phyloP scores from a whole-genome alignment of 2,113 vertebrate species.

The Saccopteryx bilineata region DNA sequence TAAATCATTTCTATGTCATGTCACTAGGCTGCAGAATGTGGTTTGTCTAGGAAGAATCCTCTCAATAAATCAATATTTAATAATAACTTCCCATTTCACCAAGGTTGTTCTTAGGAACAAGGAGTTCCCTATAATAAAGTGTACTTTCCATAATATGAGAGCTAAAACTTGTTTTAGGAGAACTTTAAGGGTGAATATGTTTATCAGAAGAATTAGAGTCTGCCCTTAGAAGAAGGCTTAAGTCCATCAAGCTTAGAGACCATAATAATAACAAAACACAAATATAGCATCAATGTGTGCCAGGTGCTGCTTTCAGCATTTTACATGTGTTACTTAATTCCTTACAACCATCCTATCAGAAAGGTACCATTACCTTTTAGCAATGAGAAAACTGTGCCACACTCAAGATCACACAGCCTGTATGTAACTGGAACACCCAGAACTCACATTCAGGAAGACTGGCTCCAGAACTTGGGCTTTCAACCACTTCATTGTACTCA shows the following conservation, averaged over 20 bases:
- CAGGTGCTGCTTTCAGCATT: not conserved
- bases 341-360: not conserved
- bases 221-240: not conserved
- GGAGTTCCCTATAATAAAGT: not conserved
- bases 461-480: not conserved
- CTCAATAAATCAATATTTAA: constrained; percentile 2
- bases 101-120: not conserved
- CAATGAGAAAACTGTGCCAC: not conserved
- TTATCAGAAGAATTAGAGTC: constrained; percentile 44
- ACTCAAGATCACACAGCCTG: not conserved
- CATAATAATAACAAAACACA: not conserved
- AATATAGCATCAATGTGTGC: not conserved
- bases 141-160: not conserved
- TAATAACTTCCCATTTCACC: constrained; percentile 47
- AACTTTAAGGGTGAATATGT: not conserved
- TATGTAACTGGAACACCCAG: not conserved
- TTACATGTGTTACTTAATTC: not conserved
- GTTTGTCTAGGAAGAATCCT: not conserved
- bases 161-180: constrained; percentile 11
- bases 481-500: not conserved
- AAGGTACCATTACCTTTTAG: not conserved
- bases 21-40: not conserved
- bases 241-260: not conserved
- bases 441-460: not conserved
- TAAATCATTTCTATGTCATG: not conserved